Conservation (phyloP, 2,113 vertebrate genomes). For the Anser brachyrhynchus region DNA sequence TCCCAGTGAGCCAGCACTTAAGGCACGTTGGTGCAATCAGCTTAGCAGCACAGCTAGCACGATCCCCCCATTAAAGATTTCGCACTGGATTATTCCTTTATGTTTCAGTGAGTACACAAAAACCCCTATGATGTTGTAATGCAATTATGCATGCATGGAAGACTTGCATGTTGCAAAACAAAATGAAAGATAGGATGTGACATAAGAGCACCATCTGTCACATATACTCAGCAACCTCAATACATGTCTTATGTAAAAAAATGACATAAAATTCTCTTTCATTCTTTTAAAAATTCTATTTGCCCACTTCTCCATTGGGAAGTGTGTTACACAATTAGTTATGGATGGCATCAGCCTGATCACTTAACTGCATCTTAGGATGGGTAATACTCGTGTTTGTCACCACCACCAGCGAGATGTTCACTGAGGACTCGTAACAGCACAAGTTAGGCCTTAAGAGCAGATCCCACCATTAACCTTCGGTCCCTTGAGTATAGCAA, state of each 20-base stretch:
- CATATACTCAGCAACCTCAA: constrained; percentile 62
- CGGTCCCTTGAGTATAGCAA: background rate
- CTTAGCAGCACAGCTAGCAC: background rate
- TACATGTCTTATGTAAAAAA: constrained; percentile 63
- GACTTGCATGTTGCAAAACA: constrained; percentile 59
- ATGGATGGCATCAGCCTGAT: background rate
- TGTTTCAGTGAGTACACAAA: constrained; percentile 36
- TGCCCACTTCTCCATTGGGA: background rate
- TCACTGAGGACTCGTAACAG: background rate
- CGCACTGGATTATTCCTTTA: constrained; percentile 12
- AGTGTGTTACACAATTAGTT: constrained; percentile 2
- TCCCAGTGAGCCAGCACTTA: background rate
- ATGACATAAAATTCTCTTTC: constrained; percentile 56
- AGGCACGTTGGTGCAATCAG: background rate
- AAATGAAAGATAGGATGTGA: constrained; percentile 65
- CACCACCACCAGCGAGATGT: background rate
- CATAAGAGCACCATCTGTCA: constrained; percentile 73
- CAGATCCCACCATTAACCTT: background rate
- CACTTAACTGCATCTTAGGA: background rate
- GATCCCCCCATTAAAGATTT: background rate
- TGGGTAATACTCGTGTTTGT: background rate
- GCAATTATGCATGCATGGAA: constrained; percentile 62
- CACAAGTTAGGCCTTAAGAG: background rate
- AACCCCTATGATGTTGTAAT: constrained; percentile 4
- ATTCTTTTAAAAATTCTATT: constrained; percentile 14